These are phyloP conservation scores for Rhea pennata DNA, from an alignment of 2,113 vertebrate species.

Conservation along the genomic window DNA sequence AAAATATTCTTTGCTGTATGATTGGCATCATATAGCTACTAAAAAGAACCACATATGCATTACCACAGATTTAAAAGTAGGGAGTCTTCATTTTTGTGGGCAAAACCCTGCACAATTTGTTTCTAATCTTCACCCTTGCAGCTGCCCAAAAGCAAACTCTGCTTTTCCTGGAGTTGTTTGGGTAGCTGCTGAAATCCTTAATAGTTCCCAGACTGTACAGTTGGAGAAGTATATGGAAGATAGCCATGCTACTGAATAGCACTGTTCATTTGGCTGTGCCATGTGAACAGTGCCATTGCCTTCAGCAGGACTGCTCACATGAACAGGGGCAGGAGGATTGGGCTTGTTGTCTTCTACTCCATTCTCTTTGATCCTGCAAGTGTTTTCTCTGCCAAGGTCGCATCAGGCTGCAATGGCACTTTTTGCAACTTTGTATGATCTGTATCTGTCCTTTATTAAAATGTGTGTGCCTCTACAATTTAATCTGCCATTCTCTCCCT, in stretches of 20 bases:
- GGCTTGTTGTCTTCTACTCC: conserved; percentile 29
- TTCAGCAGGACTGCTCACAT: background rate
- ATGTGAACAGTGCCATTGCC: background rate
- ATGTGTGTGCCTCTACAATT: conserved; percentile 30
- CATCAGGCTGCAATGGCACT: conserved; percentile 41
- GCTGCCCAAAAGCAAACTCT: background rate
- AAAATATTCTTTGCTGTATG: background rate
- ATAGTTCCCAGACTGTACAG: background rate
- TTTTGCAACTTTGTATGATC: conserved; percentile 19
- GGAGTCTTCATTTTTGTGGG: background rate
- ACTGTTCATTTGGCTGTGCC: background rate
- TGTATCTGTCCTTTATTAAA: conserved; percentile 45
- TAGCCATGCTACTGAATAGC: background rate
- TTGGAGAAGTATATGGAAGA: conserved; percentile 1
- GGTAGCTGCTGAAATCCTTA: background rate
- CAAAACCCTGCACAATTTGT: background rate
- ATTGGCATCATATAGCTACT: background rate
- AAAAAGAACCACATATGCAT: background rate
- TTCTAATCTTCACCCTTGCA: background rate
- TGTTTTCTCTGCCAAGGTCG: background rate
- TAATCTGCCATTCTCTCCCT: conserved; percentile 62
- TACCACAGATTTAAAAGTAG: background rate
- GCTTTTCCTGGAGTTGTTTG: background rate
- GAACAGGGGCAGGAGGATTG: conserved; percentile 59
- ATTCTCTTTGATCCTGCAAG: conserved; percentile 21